phyloP scores from a whole-genome alignment of 2,888 invertebrate genomes.

The Papilio demoleus region DNA sequence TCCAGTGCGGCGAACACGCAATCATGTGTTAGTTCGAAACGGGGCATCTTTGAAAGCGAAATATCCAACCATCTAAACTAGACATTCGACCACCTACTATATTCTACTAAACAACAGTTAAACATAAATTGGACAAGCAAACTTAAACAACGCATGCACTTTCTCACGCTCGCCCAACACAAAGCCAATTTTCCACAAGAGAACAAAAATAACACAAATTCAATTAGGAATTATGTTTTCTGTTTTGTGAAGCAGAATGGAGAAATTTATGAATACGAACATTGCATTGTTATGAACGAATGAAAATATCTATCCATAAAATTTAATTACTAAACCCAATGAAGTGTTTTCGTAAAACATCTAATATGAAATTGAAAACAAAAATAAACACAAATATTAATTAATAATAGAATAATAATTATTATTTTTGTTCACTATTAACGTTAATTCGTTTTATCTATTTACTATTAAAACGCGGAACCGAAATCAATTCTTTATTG shows the following conservation, averaged over 20 bases:
- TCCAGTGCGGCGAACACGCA: slow-evolving; percentile 43
- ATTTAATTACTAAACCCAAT: neutral
- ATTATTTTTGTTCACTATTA: neutral
- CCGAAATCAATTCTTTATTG: no score
- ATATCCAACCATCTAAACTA: slow-evolving; percentile 51
- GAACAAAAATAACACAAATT: slow-evolving; percentile 78
- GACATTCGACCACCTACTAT: slow-evolving; percentile 58
- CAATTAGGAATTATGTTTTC: slow-evolving; percentile 75
- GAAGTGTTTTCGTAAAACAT: neutral
- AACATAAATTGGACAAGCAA: slow-evolving; percentile 59
- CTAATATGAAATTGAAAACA: neutral
- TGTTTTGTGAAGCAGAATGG: slow-evolving; percentile 66
- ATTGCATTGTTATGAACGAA: slow-evolving; percentile 2
- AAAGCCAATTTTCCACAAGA: slow-evolving; percentile 76
- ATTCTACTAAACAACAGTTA: slow-evolving; percentile 56
- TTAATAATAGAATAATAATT: neutral
- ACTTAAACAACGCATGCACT: slow-evolving; percentile 62
- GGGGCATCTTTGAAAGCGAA: slow-evolving; percentile 44
- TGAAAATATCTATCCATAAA: neutral
- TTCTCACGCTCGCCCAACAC: slow-evolving; percentile 75
- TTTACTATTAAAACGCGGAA: no score
- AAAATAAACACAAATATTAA: neutral
- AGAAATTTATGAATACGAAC: slow-evolving; percentile 63
- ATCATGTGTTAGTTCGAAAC: slow-evolving; percentile 46
- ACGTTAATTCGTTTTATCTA: no score